Percentiles rank a stretch among this genome's conserved stretches.
Evolutionary conservation across 2,797 vertebrate species (phyloP).

Genomic region (Dendrocincla fuliginosa): DNA sequence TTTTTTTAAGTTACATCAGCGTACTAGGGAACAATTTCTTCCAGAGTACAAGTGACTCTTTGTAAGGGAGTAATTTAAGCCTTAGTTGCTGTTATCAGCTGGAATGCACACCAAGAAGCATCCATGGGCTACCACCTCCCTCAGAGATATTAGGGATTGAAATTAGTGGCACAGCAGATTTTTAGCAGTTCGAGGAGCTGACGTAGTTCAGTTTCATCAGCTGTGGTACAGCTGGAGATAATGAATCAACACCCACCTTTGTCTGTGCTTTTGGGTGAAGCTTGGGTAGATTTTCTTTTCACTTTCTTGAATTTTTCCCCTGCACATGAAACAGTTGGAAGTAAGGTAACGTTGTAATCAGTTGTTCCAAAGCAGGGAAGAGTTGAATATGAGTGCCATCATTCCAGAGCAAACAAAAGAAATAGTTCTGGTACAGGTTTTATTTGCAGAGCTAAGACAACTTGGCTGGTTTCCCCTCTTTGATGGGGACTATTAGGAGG

Average conservation of each 20-base stretch:
- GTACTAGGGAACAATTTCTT: not conserved
- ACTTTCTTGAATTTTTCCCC: not conserved
- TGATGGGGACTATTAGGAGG: not conserved
- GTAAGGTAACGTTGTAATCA: not conserved
- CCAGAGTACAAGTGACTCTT: accelerated
- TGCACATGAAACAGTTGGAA: not conserved
- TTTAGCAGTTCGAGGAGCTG: not conserved
- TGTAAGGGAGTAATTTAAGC: not conserved
- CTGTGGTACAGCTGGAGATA: not conserved
- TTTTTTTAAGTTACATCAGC: not conserved
- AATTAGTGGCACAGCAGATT: not conserved
- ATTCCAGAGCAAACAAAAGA: not conserved
- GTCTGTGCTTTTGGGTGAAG: not conserved
- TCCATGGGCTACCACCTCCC: not conserved
- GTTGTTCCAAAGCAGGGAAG: not conserved
- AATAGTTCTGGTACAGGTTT: not conserved
- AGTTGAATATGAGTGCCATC: not conserved
- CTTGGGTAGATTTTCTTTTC: not conserved
- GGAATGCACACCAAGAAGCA: accelerated
- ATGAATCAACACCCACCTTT: not conserved
- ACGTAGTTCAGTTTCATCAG: not conserved
- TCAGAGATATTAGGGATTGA: not conserved
- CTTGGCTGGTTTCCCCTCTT: not conserved
- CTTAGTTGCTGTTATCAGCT: not conserved
- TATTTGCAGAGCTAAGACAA: not conserved